Percentiles rank a stretch among this genome's conserved stretches.
These are phyloP conservation scores for Rhingia campestris DNA, from an alignment of 2,888 invertebrate species.

Conservation along the genomic window DNA sequence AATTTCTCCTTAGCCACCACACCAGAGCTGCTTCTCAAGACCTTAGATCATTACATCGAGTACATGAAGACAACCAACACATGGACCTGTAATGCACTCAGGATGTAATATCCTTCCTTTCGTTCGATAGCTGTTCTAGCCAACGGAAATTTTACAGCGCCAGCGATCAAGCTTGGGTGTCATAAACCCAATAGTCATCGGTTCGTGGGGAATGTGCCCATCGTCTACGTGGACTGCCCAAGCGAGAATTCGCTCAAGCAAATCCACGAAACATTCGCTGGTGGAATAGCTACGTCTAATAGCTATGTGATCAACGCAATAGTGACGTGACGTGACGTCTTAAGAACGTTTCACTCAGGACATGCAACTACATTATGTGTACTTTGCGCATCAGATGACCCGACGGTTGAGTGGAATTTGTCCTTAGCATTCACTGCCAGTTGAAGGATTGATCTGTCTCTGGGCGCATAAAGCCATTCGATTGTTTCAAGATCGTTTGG, in stretches of 20 bases:
- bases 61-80: conserved; percentile 99
- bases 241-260: conserved; percentile 98
- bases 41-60: conserved; percentile 99
- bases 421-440: conserved; percentile 94
- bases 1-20: conserved; percentile 99
- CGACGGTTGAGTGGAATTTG: conserved; percentile 99
- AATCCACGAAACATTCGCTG: conserved; percentile 99
- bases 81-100: conserved; percentile 99
- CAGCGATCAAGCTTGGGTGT: conserved; percentile 97
- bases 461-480: conserved; percentile 99
- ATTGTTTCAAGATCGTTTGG: conserved; percentile 97
- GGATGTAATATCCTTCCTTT: conserved; percentile 96
- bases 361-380: conserved; percentile 99
- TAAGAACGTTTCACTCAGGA: conserved; percentile 99
- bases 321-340: conserved; percentile 98
- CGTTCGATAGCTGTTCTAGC: conserved; percentile 97
- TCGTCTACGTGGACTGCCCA: conserved; percentile 99
- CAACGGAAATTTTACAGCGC: conserved; percentile 94
- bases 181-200: conserved; percentile 96
- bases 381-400: conserved; percentile 99
- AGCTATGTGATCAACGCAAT: conserved; percentile 99
- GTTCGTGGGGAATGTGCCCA: conserved; percentile 96
- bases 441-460: conserved; percentile 97
- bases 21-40: conserved; percentile 97
- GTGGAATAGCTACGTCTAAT: conserved; percentile 97